phyloP scores from a whole-genome alignment of 2,113 vertebrate genomes.

The Tauraco erythrolophus region DNA sequence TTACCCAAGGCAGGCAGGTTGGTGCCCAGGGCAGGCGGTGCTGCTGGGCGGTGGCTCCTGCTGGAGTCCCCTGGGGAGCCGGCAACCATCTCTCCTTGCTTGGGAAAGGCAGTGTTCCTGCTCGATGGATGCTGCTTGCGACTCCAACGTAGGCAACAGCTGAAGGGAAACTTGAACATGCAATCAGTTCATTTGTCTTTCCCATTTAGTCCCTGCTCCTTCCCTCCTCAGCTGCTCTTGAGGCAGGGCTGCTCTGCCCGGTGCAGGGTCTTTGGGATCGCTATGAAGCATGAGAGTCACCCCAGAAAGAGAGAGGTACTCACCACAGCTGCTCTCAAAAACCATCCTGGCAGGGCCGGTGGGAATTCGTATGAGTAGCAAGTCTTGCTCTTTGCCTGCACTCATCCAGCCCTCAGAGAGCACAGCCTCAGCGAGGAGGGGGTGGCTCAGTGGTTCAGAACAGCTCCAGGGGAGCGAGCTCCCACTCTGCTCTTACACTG shows the following conservation, averaged over 20 bases:
- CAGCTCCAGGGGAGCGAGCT: background rate
- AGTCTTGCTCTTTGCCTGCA: background rate
- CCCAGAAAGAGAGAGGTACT: background rate
- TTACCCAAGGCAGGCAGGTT: background rate
- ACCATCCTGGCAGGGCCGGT: accelerated
- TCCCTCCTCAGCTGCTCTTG: background rate
- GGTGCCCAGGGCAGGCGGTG: background rate
- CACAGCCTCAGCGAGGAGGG: accelerated
- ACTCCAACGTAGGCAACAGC: background rate
- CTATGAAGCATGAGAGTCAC: background rate
- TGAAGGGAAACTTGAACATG: background rate
- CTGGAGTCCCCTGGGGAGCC: background rate
- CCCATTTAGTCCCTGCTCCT: background rate
- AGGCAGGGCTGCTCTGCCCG: background rate
- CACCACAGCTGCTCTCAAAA: accelerated
- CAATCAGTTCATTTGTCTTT: background rate
- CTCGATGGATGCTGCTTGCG: background rate
- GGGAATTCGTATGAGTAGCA: background rate
- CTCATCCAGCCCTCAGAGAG: background rate
- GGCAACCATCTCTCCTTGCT: background rate
- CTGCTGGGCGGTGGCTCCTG: background rate
- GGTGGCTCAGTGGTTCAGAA: background rate
- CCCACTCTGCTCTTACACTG: accelerated
- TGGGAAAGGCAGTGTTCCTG: background rate
- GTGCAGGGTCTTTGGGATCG: background rate